Evolutionary conservation across 2,888 invertebrate genomes (phyloP).

Genomic region (Lepidochitona cinerea): DNA sequence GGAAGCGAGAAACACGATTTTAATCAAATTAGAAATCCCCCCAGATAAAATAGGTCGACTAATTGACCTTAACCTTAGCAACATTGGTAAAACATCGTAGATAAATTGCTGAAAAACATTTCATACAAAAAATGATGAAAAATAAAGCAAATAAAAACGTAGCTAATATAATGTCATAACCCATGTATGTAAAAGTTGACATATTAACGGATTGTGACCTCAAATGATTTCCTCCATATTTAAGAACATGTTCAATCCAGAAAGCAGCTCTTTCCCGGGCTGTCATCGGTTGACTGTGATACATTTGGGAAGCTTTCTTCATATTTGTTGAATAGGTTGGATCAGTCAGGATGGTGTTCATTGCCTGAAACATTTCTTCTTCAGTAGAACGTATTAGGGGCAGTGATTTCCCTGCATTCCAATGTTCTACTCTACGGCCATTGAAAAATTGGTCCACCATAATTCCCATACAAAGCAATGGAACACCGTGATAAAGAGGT

Average conservation of each 20-base stretch:
- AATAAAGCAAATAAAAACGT: neutral
- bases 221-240: slow-evolving; percentile 45
- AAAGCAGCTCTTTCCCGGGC: slow-evolving; percentile 41
- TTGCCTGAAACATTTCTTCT: slow-evolving; percentile 22
- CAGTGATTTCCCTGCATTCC: slow-evolving; percentile 37
- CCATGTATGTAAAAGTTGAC: neutral
- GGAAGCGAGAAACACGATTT: too few species aligned
- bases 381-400: slow-evolving; percentile 23
- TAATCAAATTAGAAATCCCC: too few species aligned
- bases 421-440: slow-evolving; percentile 24
- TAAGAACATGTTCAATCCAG: slow-evolving; percentile 50
- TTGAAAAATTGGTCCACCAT: slow-evolving; percentile 41
- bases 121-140: neutral
- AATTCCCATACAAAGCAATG: slow-evolving; percentile 42
- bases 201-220: slow-evolving; percentile 27
- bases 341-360: slow-evolving; percentile 29
- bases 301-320: slow-evolving; percentile 31
- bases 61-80: too few species aligned
- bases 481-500: slow-evolving; percentile 46
- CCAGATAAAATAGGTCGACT: too few species aligned
- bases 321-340: slow-evolving; percentile 27
- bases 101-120: too few species aligned
- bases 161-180: neutral
- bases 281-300: slow-evolving; percentile 17
- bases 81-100: too few species aligned